A percentile compares a stretch with the other conserved stretches of the same genome.
These are phyloP conservation scores for Indri indri DNA, from an alignment of 2,113 vertebrate species.

Conservation along the genomic window DNA sequence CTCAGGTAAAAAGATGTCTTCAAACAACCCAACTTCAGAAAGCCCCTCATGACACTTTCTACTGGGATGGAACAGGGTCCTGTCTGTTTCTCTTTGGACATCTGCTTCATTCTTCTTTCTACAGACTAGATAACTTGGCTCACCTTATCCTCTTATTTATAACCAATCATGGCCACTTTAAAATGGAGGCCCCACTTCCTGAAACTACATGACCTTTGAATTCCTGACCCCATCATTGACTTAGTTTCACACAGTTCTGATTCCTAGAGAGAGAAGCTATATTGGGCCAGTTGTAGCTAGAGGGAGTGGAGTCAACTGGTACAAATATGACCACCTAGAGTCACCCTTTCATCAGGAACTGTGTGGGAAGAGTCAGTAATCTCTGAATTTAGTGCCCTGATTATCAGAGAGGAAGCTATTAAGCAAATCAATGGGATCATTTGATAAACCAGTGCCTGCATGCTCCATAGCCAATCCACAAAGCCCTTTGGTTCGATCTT, in stretches of 20 bases:
- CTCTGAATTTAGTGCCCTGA: neutral
- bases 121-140: neutral
- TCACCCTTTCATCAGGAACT: neutral
- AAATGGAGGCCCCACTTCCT: neutral
- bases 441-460: neutral
- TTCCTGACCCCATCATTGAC: neutral
- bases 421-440: neutral
- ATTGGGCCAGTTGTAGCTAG: neutral
- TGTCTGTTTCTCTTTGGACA: neutral
- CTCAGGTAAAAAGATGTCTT: neutral
- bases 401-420: neutral
- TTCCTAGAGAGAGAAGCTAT: neutral
- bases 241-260: slow-evolving; percentile 33
- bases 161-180: neutral
- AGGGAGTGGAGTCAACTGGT: neutral
- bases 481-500: neutral
- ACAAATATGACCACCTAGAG: neutral
- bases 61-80: neutral
- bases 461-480: neutral
- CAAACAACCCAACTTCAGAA: neutral
- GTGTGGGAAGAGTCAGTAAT: neutral
- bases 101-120: neutral
- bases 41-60: neutral
- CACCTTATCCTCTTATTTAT: neutral
- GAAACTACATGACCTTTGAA: neutral